Conservation (phyloP, 2,113 vertebrate species). For the Erythrocebus patas region DNA sequence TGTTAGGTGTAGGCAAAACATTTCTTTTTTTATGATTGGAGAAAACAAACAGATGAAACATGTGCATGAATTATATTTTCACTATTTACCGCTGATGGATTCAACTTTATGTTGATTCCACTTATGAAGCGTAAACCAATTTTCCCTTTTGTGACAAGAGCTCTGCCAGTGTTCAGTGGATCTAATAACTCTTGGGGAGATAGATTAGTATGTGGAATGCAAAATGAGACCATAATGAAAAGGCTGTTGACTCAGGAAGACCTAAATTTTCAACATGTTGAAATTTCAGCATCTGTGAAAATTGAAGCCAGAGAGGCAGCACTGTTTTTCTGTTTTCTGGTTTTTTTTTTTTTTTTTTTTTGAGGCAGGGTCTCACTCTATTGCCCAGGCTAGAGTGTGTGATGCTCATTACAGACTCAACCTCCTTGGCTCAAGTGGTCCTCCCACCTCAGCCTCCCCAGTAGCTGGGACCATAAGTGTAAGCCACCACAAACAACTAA, state of each 20-base stretch:
- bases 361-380: too few relatives aligned
- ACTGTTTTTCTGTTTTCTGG: too few relatives aligned
- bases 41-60: slow-evolving; percentile 38
- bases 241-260: neutral
- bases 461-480: too few relatives aligned
- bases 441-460: too few relatives aligned
- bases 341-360: too few relatives aligned
- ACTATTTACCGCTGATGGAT: slow-evolving; percentile 40
- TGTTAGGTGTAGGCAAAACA: slow-evolving; percentile 42
- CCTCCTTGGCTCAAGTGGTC: too few relatives aligned
- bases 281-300: neutral
- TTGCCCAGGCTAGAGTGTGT: too few relatives aligned
- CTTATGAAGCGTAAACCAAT: neutral
- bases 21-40: slow-evolving; percentile 37
- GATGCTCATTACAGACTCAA: too few relatives aligned
- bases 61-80: slow-evolving; percentile 60
- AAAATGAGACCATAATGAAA: neutral
- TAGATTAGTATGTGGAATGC: neutral
- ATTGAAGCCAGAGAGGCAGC: neutral
- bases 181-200: neutral
- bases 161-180: neutral
- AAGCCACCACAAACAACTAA: too few relatives aligned
- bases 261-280: neutral
- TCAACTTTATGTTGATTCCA: slow-evolving; percentile 46
- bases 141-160: slow-evolving; percentile 19